Conservation (phyloP, 2,113 vertebrate genomes). For the Corythornis vintsioides region DNA sequence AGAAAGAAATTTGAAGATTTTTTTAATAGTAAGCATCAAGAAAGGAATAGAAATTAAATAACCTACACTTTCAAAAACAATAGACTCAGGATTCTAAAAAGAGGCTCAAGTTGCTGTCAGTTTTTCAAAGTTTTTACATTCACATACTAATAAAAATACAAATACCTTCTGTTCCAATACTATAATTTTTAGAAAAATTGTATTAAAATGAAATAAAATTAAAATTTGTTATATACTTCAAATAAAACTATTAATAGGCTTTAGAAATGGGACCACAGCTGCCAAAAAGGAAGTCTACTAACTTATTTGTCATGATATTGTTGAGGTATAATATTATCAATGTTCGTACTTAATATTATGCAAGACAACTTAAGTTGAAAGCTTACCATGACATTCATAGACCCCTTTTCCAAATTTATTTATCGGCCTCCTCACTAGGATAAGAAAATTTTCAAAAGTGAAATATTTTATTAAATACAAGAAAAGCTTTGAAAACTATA, state of each 20-base stretch:
- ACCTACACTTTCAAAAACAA: not conserved
- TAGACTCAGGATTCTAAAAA: not conserved
- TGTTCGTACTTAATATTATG: not conserved
- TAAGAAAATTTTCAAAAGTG: too few relatives aligned
- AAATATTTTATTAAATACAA: too few relatives aligned
- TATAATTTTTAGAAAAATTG: not conserved
- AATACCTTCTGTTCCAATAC: not conserved
- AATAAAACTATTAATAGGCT: not conserved
- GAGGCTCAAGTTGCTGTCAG: not conserved
- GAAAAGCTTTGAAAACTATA: too few relatives aligned
- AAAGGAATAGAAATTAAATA: not conserved
- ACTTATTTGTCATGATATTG: not conserved
- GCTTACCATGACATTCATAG: too few relatives aligned
- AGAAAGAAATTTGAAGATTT: not conserved
- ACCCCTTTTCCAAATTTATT: too few relatives aligned
- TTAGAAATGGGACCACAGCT: not conserved
- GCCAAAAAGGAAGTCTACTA: not conserved
- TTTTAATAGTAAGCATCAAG: not conserved
- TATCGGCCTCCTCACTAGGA: too few relatives aligned
- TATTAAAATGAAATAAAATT: not conserved
- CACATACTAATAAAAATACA: not conserved
- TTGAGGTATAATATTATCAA: not conserved
- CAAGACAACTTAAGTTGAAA: too few relatives aligned
- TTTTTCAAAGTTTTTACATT: not conserved
- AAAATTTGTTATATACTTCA: not conserved